Percentiles rank a stretch among this genome's conserved stretches.
These are phyloP conservation scores for Mesorhabditis belari DNA, from an alignment of 2,888 invertebrate species.

Conservation along the genomic window DNA sequence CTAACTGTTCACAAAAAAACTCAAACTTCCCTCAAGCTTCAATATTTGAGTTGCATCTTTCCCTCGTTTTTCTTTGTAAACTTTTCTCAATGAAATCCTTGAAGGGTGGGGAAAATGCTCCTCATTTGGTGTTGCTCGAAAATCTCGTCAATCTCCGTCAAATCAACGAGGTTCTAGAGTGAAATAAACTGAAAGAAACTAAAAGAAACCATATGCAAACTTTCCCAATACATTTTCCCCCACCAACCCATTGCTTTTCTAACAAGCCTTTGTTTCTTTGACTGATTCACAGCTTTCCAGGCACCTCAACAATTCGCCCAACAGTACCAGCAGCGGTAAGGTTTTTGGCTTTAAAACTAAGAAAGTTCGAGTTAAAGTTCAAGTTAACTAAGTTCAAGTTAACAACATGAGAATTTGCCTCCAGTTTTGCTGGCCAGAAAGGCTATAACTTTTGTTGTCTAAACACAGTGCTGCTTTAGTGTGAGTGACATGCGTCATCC, in stretches of 20 bases:
- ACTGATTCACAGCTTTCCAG: too few relatives aligned
- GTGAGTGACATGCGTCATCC: constrained; percentile 27
- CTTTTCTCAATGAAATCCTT: too few relatives aligned
- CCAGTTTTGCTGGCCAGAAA: neutral
- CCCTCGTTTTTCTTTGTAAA: too few relatives aligned
- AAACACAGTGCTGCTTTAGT: constrained; percentile 16
- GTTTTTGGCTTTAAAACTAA: neutral
- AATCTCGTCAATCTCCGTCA: neutral
- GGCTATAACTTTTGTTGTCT: neutral
- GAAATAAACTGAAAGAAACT: too few relatives aligned
- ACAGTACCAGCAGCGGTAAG: constrained; percentile 25
- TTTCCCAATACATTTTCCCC: neutral
- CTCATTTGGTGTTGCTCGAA: neutral
- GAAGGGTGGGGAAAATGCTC: neutral
- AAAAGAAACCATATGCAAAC: neutral
- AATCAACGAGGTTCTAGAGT: neutral
- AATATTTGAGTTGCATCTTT: too few relatives aligned
- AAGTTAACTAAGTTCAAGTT: too few relatives aligned
- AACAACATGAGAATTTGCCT: too few relatives aligned
- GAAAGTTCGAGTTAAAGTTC: too few relatives aligned
- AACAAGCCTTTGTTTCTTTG: neutral
- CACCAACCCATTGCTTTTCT: neutral
- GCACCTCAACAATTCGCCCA: constrained; percentile 25
- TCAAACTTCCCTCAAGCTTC: too few relatives aligned
- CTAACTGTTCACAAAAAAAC: too few relatives aligned